phyloP scores from a whole-genome alignment of 2,797 vertebrate genomes.

The Emydoidea blandingii region DNA sequence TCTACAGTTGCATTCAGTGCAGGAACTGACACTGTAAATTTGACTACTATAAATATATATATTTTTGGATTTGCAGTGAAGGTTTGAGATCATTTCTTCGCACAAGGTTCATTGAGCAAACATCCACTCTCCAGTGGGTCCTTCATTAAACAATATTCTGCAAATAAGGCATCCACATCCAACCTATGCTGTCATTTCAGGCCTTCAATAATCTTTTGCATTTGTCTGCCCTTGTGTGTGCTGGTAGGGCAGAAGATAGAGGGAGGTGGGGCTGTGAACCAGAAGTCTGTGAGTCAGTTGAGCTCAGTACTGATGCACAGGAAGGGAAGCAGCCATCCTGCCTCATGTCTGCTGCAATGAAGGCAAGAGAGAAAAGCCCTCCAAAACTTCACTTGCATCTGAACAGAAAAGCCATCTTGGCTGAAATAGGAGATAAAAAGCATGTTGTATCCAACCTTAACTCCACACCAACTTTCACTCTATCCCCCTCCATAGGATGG shows the following conservation, averaged over 20 bases:
- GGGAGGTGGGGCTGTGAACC: not conserved
- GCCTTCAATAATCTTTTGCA: conserved; percentile 12
- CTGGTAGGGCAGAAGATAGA: conserved; percentile 8
- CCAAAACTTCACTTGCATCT: not conserved
- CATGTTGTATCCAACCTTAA: not conserved
- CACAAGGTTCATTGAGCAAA: not conserved
- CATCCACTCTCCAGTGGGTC: not conserved
- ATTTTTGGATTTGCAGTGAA: not conserved
- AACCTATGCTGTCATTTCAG: not conserved
- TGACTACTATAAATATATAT: not conserved
- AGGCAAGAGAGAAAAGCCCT: not conserved
- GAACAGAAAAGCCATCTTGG: not conserved
- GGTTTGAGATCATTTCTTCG: not conserved
- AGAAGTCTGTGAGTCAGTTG: not conserved
- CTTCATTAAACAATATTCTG: conserved; percentile 28
- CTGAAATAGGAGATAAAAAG: conserved; percentile 11
- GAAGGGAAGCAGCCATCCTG: conserved; percentile 29
- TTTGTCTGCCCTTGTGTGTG: not conserved
- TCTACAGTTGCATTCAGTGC: not conserved
- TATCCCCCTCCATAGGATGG: not conserved
- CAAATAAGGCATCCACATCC: not conserved
- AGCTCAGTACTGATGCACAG: not conserved
- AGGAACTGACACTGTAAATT: conserved; percentile 7
- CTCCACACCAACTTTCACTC: not conserved
- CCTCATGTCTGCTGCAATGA: conserved; percentile 11